Base-by-base conservation (phyloP, 2,797 vertebrate species). In the Lepidocolaptes lacrymiger region DNA sequence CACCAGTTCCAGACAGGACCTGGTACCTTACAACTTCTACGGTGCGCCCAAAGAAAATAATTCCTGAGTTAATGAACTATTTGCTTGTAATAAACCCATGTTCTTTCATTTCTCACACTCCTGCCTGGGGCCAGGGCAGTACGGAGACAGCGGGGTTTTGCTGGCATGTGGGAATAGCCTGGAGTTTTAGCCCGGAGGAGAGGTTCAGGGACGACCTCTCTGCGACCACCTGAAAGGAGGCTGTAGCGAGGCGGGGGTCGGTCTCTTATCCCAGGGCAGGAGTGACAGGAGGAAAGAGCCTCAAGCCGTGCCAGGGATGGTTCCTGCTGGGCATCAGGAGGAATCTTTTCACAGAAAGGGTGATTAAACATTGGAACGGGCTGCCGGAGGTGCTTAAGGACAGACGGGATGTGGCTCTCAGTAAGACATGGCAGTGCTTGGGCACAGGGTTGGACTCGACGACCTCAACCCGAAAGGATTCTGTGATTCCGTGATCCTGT, bases 111-210 rank as follows among this genome's bases (percentile, higher is more conserved):
- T 37, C 37, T 37, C 37, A 37, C 37, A 37, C 37, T 37, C 37
- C 32, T 1, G 37, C 58, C 3, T 6, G 27, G 7, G 7, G 21
- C 34, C 58, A 13, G 2, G 10, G 22, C 1, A 4, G 7, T 5
- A 8, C 20, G 3, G 3, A 4, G 26, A 7, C 20, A 30, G 27
- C 3, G 3, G 39, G 5, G 27, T 14, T 69, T 28, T 55, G 41
- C 17, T 2, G 5, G 7, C 28, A 7, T 1, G 19, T 3, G 27
- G 59, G 21, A 27, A 48, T 9, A 3, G 22, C 12, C 12, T 34
- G 72, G 17, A 54, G 22, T 14, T 78, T 59, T 28, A 32, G 15
- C 22, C 37, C 36, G 46, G 30, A 26, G 34, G 48, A 62, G 32
- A 10, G 19, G n/a, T 7, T 36, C 58, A 14, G 46, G 5, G 1